phyloP scores from a whole-genome alignment of 2,113 vertebrate species.

The Bambusicola thoracicus region DNA sequence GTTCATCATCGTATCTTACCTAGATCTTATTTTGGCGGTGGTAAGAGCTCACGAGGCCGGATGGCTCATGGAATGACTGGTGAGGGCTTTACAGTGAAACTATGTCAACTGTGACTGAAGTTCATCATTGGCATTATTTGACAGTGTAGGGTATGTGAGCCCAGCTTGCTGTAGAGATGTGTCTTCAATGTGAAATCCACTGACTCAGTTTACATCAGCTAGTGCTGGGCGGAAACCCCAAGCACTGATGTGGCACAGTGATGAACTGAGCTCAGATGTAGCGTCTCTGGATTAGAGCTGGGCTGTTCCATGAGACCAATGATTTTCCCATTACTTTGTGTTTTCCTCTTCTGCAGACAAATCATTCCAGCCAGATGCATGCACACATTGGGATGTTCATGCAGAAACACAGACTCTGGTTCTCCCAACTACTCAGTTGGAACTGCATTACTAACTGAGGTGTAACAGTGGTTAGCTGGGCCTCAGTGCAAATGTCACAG shows the following conservation, averaged over 20 bases:
- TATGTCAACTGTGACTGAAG: neutral
- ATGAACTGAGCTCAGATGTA: neutral
- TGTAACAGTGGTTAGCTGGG: neutral
- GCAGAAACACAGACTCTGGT: neutral
- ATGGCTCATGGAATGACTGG: slow-evolving; percentile 13
- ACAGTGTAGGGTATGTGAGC: neutral
- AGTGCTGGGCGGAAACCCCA: neutral
- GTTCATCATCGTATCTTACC: slow-evolving; percentile 14
- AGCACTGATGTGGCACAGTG: neutral
- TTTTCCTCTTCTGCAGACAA: neutral
- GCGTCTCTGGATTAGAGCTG: neutral
- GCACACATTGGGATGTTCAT: neutral
- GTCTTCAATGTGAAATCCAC: neutral
- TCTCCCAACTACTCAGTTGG: neutral
- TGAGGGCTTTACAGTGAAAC: neutral
- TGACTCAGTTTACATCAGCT: neutral
- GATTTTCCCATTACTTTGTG: neutral
- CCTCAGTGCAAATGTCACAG: neutral
- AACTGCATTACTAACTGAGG: neutral
- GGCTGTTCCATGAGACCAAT: neutral
- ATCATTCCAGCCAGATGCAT: neutral
- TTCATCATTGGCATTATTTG: neutral
- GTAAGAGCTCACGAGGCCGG: neutral
- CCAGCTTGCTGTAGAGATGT: neutral
- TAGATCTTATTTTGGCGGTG: slow-evolving; percentile 17